phyloP scores from a whole-genome alignment of 2,797 vertebrate genomes.

The Pseudocheirus occidentalis region DNA sequence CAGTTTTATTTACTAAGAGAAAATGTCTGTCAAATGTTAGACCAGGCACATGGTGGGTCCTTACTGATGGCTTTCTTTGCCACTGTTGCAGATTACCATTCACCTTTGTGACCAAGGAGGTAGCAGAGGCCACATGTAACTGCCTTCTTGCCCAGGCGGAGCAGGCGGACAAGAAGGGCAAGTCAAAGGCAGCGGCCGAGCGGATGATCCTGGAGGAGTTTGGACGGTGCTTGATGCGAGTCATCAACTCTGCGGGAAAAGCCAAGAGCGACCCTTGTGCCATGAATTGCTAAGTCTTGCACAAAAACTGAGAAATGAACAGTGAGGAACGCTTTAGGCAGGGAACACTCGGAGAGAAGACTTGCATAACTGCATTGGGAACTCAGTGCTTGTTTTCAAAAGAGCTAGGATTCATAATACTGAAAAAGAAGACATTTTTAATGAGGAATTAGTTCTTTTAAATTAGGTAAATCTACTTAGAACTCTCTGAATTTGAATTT shows the following conservation, averaged over 20 bases:
- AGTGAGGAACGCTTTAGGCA: constrained; percentile 79
- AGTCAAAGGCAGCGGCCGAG: constrained; percentile 92
- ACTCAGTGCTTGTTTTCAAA: constrained; percentile 86
- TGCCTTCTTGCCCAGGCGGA: constrained; percentile 96
- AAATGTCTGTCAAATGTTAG: not conserved
- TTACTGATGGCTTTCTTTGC: not conserved
- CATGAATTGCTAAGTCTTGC: constrained; percentile 91
- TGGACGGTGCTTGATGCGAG: constrained; percentile 97
- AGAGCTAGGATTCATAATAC: constrained; percentile 76
- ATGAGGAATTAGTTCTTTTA: constrained; percentile 81
- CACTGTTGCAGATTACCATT: constrained; percentile 91
- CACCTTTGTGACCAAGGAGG: constrained; percentile 97
- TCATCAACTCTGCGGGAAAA: constrained; percentile 97
- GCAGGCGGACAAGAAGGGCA: constrained; percentile 91
- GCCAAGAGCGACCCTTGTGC: constrained; percentile 95
- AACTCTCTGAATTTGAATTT: constrained; percentile 79
- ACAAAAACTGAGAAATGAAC: constrained; percentile 59
- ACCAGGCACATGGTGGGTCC: not conserved
- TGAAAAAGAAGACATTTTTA: constrained; percentile 83
- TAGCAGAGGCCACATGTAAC: constrained; percentile 95
- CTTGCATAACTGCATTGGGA: constrained; percentile 78
- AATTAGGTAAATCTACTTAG: constrained; percentile 81
- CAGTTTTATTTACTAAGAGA: not conserved
- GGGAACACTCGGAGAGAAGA: constrained; percentile 79
- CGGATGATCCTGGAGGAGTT: constrained; percentile 97